Evolutionary conservation across 2,888 invertebrate genomes (phyloP).

Genomic region (Schizaphis graminum): DNA sequence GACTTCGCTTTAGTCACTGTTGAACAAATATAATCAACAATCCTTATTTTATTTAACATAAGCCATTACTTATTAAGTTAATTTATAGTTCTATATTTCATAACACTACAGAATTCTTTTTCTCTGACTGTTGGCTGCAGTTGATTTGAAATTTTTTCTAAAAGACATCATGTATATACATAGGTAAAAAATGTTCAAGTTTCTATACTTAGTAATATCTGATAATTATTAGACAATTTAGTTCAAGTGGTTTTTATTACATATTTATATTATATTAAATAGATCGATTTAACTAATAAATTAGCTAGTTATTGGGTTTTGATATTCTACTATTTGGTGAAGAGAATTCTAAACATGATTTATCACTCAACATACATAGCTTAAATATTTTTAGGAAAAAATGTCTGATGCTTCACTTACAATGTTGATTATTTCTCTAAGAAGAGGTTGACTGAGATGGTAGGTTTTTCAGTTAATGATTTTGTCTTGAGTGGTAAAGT

Average conservation of each 20-base stretch:
- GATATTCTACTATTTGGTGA: neutral
- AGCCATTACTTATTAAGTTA: too few relatives aligned
- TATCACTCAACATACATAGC: neutral
- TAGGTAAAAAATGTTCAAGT: neutral
- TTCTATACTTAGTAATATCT: neutral
- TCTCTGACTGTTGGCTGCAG: neutral
- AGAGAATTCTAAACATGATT: neutral
- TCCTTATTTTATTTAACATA: neutral
- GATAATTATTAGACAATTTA: neutral
- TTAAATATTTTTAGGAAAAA: neutral
- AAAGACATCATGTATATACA: neutral
- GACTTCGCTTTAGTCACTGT: neutral
- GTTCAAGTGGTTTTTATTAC: neutral
- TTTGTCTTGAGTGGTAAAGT: neutral
- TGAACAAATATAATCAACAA: neutral
- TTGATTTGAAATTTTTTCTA: neutral
- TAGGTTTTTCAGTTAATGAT: neutral
- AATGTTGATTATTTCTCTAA: neutral
- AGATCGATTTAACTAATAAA: neutral
- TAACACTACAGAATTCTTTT: neutral
- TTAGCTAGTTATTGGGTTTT: neutral
- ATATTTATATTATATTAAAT: neutral
- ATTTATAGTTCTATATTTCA: too few relatives aligned
- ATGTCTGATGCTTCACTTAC: neutral
- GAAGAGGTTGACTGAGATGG: neutral